A percentile compares a stretch with the other conserved stretches of the same genome.
Evolutionary conservation across 1,140 invertebrate genomes (phyloP).

Genomic region (Lasioglossum albipes): DNA sequence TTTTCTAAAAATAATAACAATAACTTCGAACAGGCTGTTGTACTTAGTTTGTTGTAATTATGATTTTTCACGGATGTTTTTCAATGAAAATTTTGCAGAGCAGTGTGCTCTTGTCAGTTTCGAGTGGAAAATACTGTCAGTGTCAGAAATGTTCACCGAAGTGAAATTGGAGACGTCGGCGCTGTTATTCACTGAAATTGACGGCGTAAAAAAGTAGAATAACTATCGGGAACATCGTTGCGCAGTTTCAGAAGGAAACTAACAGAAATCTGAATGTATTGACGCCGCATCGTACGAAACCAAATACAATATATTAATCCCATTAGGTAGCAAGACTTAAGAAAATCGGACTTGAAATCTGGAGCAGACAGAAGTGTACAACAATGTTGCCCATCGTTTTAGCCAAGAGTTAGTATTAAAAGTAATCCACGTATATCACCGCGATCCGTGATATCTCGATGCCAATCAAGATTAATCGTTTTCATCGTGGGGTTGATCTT

Average conservation of each 20-base stretch:
- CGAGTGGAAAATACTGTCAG: neutral
- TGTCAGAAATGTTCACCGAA: neutral
- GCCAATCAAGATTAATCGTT: too few species aligned
- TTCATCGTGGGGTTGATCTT: too few species aligned
- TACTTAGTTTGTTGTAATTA: neutral
- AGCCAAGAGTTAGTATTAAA: constrained; percentile 34
- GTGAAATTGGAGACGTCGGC: neutral
- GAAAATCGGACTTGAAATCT: constrained; percentile 46
- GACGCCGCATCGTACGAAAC: too few species aligned
- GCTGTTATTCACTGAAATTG: neutral
- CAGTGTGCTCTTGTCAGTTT: neutral
- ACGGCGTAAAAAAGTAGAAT: neutral
- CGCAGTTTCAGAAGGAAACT: neutral
- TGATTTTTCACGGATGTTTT: neutral
- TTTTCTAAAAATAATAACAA: neutral
- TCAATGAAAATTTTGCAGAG: neutral
- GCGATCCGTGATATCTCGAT: too few species aligned
- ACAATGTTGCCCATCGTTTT: constrained; percentile 15
- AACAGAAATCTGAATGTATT: constrained; percentile 2
- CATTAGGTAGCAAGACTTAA: neutral
- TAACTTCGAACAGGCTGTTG: neutral
- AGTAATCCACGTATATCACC: neutral
- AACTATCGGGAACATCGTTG: neutral
- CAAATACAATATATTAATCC: constrained; percentile 14
- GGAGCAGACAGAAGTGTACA: constrained; percentile 39